These are phyloP conservation scores for honey bee (Apis mellifera) DNA, from an alignment of 1,140 invertebrate species.

Conservation along the genomic window Amel_HAv3.1 CM009934.2:11425501-11426000, in stretches of 20 bases:
- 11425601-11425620: not conserved
- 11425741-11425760: conserved; percentile 6
- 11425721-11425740: not conserved
- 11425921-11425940: conserved; percentile 30
- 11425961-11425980: not conserved
- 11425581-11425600: not conserved
- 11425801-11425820: conserved; percentile 51
- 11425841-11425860: conserved; percentile 61
- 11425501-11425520: conserved; percentile 79
- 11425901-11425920: not conserved
- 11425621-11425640: not conserved
- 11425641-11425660: not conserved
- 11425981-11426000: conserved; percentile 12
- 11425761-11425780: conserved; percentile 34
- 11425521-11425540: conserved; percentile 74
- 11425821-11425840: conserved; percentile 61
- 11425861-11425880: conserved; percentile 55
- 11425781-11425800: conserved; percentile 63
- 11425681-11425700: conserved; percentile 32
- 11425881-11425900: conserved; percentile 17
- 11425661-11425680: conserved; percentile 5
- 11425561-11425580: conserved; percentile 14
- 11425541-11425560: conserved; percentile 56
- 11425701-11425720: not conserved
- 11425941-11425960: conserved; percentile 1